A percentile compares a stretch with the other conserved stretches of the same genome.
Conservation (phyloP, 2,797 vertebrate species). For the Trachurus trachurus region DNA sequence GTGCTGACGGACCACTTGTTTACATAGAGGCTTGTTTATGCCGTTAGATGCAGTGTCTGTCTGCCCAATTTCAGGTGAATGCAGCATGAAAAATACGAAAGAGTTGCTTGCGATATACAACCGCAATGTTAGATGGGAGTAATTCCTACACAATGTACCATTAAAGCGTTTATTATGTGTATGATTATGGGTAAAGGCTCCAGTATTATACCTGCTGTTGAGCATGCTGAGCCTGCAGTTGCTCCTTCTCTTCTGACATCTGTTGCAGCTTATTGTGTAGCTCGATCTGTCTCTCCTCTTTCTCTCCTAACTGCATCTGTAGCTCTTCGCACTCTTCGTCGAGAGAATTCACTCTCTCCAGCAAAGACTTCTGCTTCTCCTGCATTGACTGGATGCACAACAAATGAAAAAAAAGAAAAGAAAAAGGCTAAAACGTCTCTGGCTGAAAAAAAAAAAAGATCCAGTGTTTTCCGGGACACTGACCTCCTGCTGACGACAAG, state of each 20-base stretch:
- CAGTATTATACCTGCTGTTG: slow-evolving; percentile 85
- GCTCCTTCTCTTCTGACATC: slow-evolving; percentile 73
- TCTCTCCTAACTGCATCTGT: slow-evolving; percentile 80
- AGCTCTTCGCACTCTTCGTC: slow-evolving; percentile 89
- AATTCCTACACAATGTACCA: too few relatives aligned
- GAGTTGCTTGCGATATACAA: too few relatives aligned
- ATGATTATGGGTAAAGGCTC: neutral
- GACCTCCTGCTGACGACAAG: slow-evolving; percentile 90
- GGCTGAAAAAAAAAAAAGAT: slow-evolving; percentile 21
- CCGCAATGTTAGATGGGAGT: too few relatives aligned
- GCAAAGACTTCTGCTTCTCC: slow-evolving; percentile 87
- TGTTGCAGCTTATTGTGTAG: slow-evolving; percentile 79
- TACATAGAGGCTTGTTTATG: too few relatives aligned
- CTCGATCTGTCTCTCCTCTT: slow-evolving; percentile 73
- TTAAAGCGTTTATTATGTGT: neutral
- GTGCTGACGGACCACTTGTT: too few relatives aligned
- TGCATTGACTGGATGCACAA: slow-evolving; percentile 87
- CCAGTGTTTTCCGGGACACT: slow-evolving; percentile 7
- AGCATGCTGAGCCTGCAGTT: slow-evolving; percentile 72
- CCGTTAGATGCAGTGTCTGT: too few relatives aligned
- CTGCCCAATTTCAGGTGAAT: too few relatives aligned
- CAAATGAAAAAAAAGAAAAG: neutral
- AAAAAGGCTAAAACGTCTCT: neutral
- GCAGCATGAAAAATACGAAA: too few relatives aligned
- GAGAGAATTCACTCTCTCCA: slow-evolving; percentile 86